phyloP scores from a whole-genome alignment of 2,888 invertebrate genomes.

The Steinernema hermaphroditum region DNA sequence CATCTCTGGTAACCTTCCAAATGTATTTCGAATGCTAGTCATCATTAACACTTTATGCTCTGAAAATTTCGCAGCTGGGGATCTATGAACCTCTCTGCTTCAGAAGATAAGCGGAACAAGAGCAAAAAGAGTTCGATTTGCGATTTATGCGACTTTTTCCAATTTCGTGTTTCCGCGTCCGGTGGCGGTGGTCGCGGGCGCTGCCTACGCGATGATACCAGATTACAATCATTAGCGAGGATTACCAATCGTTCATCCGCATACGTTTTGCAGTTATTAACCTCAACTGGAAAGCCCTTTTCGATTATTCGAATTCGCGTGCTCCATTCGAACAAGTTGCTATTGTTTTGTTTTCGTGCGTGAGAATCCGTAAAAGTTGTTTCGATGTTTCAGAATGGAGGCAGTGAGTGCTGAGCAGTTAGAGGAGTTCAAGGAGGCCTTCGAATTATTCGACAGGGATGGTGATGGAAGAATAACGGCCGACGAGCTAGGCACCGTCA shows the following conservation, averaged over 20 bases:
- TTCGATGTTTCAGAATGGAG: slow-evolving; percentile 3
- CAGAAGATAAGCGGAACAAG: too few species aligned
- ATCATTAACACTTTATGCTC: too few species aligned
- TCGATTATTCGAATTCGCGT: too few species aligned
- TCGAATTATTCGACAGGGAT: slow-evolving; percentile 36
- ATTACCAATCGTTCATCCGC: slow-evolving; percentile 20
- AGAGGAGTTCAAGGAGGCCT: slow-evolving; percentile 23
- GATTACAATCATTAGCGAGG: slow-evolving; percentile 24
- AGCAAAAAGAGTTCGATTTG: slow-evolving; percentile 7
- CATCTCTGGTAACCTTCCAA: too few species aligned
- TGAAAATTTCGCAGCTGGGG: not conserved
- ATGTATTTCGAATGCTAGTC: too few species aligned
- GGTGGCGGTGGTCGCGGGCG: not conserved
- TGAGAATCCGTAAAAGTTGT: not conserved
- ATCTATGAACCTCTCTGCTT: too few species aligned
- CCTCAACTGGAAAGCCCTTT: not conserved
- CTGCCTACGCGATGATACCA: slow-evolving; percentile 25
- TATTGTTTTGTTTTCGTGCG: too few species aligned
- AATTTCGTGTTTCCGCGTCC: not conserved
- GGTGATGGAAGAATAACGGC: slow-evolving; percentile 48
- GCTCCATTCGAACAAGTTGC: too few species aligned
- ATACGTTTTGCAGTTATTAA: slow-evolving; percentile 16
- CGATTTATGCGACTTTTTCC: slow-evolving; percentile 18
- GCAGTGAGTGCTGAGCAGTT: slow-evolving; percentile 7
- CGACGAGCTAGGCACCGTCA: slow-evolving; percentile 45